phyloP scores from a whole-genome alignment of 2,797 vertebrate species.

The Agapornis canus region DNA sequence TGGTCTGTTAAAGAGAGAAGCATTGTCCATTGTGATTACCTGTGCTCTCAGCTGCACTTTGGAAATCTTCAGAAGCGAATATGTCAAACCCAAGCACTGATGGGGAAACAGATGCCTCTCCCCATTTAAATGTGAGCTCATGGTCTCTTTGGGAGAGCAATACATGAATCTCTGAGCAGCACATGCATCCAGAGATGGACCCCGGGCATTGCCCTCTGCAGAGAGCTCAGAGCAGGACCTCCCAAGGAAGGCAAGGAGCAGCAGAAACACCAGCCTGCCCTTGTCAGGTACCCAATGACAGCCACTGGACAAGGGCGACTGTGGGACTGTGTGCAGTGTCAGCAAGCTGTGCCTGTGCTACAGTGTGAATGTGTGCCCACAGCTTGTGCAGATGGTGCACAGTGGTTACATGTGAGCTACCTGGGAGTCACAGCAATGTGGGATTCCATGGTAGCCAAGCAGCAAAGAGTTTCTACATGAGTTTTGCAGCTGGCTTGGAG shows the following conservation, averaged over 20 bases:
- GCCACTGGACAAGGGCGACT: background rate
- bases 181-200: background rate
- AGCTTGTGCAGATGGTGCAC: fast-evolving
- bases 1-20: slow-evolving; percentile 32
- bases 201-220: background rate
- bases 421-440: background rate
- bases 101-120: slow-evolving; percentile 35
- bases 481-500: background rate
- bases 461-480: background rate
- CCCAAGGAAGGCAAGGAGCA: background rate
- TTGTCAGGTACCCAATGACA: background rate
- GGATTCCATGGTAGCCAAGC: background rate
- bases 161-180: background rate
- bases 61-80: background rate
- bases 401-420: fast-evolving
- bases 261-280: background rate
- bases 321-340: fast-evolving
- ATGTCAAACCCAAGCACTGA: background rate
- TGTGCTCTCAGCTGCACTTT: background rate
- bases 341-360: background rate
- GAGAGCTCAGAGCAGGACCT: background rate
- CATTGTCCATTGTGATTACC: slow-evolving; percentile 58
- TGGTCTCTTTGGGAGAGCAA: background rate
- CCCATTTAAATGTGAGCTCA: background rate
- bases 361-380: background rate